Conservation (phyloP, 2,797 vertebrate genomes). For the Sciurus vulgaris region DNA sequence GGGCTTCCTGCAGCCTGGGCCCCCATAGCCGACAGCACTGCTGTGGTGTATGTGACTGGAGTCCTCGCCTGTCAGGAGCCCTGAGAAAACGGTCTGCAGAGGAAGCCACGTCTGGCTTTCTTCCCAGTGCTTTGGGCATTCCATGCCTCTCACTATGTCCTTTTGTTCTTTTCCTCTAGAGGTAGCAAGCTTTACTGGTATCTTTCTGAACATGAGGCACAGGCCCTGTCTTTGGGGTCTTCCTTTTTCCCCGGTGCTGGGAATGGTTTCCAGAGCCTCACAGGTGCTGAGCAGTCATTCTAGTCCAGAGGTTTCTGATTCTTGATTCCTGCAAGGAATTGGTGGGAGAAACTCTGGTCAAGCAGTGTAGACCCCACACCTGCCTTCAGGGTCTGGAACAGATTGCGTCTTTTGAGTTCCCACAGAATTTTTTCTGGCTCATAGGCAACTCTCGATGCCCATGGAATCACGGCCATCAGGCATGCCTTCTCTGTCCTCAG, state of each 20-base stretch:
- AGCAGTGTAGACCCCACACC: no score
- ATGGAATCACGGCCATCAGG: background rate
- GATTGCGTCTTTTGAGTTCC: background rate
- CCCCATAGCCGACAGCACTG: background rate
- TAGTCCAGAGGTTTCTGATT: no score
- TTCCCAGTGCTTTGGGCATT: background rate
- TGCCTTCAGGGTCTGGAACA: background rate
- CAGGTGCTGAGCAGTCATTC: no score
- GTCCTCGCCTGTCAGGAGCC: background rate
- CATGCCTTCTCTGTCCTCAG: background rate
- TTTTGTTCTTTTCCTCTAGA: background rate
- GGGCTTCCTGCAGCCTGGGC: background rate
- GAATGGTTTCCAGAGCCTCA: no score
- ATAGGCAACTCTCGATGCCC: background rate
- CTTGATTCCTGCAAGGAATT: no score
- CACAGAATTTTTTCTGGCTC: background rate
- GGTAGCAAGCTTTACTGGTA: no score
- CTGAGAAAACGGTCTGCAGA: no score
- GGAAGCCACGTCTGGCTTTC: background rate
- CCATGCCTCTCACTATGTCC: accelerated
- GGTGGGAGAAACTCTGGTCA: no score
- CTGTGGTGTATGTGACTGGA: background rate
- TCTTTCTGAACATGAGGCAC: background rate
- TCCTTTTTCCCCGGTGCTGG: no score
- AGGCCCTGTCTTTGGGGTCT: background rate